Conservation (phyloP, 2,113 vertebrate species). For the Pandion haliaetus region DNA sequence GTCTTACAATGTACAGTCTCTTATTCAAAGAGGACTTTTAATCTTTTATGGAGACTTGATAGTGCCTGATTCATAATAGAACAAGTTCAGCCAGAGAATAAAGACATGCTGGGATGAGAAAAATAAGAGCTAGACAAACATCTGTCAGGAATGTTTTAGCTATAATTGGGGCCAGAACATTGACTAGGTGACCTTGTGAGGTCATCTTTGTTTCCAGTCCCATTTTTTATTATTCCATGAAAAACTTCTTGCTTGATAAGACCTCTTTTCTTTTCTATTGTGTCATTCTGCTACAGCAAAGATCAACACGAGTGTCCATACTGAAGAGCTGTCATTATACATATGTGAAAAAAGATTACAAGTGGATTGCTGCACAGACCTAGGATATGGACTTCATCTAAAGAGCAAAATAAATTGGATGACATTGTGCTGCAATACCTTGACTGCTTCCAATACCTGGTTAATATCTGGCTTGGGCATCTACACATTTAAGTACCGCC, state of each 20-base stretch:
- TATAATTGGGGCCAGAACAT: background rate
- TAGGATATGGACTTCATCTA: background rate
- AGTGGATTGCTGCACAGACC: background rate
- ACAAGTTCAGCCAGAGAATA: background rate
- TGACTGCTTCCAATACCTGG: background rate
- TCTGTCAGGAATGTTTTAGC: background rate
- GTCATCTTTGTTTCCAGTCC: background rate
- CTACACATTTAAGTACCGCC: background rate
- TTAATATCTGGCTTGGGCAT: background rate
- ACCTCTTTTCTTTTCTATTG: background rate
- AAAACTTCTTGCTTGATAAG: background rate
- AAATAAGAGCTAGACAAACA: background rate
- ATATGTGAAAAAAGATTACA: background rate
- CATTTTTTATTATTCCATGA: background rate
- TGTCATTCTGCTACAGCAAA: background rate
- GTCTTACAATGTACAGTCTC: background rate
- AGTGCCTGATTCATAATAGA: background rate
- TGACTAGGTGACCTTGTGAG: background rate
- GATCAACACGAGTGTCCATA: background rate
- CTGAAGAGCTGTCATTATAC: background rate
- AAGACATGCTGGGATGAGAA: background rate
- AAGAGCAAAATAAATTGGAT: background rate
- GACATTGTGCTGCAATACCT: background rate
- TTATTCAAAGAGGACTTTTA: conserved; percentile 11
- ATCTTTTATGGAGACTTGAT: background rate